Evolutionary conservation across 2,888 invertebrate species (phyloP), one percentile per base, ranked within the genome.

Genomic region (Pseudolycoriella hygida): DNA sequence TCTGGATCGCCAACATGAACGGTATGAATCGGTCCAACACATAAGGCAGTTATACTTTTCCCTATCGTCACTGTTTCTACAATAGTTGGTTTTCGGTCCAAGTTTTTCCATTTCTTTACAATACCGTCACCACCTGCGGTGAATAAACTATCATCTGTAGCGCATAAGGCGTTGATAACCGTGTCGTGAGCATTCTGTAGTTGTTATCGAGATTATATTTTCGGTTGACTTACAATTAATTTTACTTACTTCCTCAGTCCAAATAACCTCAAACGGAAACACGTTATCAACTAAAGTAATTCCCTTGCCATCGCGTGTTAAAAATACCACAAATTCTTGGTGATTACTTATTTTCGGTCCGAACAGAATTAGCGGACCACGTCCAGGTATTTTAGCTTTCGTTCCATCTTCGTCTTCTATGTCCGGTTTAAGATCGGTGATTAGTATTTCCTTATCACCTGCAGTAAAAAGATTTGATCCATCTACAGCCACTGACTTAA

Each of bases 111-210:
- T n/a, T 57, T 59, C 50, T 64, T 65, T 1, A 66, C 58, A 44
- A 57, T 60, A 11, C 57, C 61, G 49, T 66, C 66, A 46, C 59
- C 66, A 37, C 65, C 66, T 17, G 59, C 64, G 10, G 61, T 59
- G 50, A 59, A 64, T 18, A 65, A 41, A 37, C 44, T 42, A 17
- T 53, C 49, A 1, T 60, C 61, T 40, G 55, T 52, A 1, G 60
- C 61, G 39, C 59, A 59, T 41, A 66, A 55, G 14, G 56, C 53
- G 45, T 59, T 64, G 10, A 66, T 56, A 42, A 66, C 64, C 60
- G 61, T 55, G 46, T 63, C 61, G 48, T 66, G 66, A 17, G 60
- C 59, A 45, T 63, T 52, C 65, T 66, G 25, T 25, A 25, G 8
- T 25, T 8, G 25, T 25, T n/a, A n/a, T n/a, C n/a, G n/a, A n/a